phyloP scores from a whole-genome alignment of 2,797 vertebrate genomes.

The Dicrostonyx torquatus region DNA sequence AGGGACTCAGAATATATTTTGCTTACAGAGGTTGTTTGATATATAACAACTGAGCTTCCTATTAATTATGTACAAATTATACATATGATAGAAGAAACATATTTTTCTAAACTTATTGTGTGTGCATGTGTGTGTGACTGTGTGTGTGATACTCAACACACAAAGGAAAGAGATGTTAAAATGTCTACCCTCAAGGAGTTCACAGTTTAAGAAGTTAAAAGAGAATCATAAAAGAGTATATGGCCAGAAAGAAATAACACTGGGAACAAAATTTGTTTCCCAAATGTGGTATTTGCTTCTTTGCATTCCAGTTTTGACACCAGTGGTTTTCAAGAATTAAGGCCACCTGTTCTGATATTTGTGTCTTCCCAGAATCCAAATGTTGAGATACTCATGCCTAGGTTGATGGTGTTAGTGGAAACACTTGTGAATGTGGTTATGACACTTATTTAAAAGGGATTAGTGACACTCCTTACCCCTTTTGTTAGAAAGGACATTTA shows the following conservation, averaged over 20 bases:
- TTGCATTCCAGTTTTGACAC: not conserved
- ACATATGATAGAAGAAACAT: not conserved
- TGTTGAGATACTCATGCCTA: not conserved
- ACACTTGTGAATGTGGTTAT: not conserved
- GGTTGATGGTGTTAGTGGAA: not conserved
- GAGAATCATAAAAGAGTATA: not conserved
- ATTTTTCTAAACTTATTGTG: not conserved
- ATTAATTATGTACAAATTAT: not conserved
- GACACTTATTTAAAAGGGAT: not conserved
- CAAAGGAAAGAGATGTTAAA: not conserved
- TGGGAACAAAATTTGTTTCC: not conserved
- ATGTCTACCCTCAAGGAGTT: not conserved
- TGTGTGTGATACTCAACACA: not conserved
- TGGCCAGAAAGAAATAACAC: not conserved
- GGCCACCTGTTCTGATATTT: not conserved
- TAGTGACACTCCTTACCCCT: not conserved
- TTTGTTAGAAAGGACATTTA: not conserved
- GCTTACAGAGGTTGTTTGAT: not conserved
- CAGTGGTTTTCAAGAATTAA: not conserved
- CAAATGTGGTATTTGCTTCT: not conserved
- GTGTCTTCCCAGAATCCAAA: not conserved
- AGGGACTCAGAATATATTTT: not conserved
- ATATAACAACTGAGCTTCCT: not conserved
- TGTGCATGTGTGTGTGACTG: not conserved
- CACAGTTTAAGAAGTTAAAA: not conserved